Base-by-base conservation (phyloP, 2,113 vertebrate genomes). In the Apteryx mantelli region DNA sequence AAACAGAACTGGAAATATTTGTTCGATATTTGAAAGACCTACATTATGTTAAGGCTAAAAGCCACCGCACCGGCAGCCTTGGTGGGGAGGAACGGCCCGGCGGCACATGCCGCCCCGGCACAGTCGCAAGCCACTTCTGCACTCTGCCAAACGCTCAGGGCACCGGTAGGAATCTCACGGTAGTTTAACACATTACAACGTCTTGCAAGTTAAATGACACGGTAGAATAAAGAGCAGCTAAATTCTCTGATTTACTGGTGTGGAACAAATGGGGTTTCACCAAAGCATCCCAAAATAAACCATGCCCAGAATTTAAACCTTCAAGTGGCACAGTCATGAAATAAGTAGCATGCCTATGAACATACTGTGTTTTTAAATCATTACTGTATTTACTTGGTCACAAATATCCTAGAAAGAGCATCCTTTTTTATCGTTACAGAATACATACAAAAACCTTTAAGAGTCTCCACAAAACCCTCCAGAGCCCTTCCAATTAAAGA, bases 311-410 rank as follows among this genome's bases (percentile, higher is more conserved):
- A 40, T 4, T 30, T 12, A 30, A 60, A 77, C 24, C 11, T 0
- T 20, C 30, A 60, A 60, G 64, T 4, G 1, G 40, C 71, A 18
- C 9, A 17, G 58, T 20, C 36, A 34, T 10, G 50, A 46, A 11
- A 14, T 11, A 18, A 32, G 46, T 2, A 36, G 14, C 32, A 4
- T 0, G 14, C 15, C n/a, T 46, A 7, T 0, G 4, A 68, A 25
- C 30, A 26, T 5, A 8, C n/a, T 14, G 10, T 22, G 38, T 1
- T 36, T 32, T 48, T 11, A 84, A 40, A 38, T n/a, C 22, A 19
- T 34, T 48, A 1, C 0, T 22, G 52, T 4, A 65, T 11, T 52
- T 36, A 25, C 7, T 74, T 21, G 28, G 21, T 34, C 68, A 34
- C 30, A 13, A 55, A 6, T 5, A n/a, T 44, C 32, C 24, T n/a